Base-by-base conservation (phyloP, 2,888 invertebrate genomes). In the Urechis unicinctus region DNA sequence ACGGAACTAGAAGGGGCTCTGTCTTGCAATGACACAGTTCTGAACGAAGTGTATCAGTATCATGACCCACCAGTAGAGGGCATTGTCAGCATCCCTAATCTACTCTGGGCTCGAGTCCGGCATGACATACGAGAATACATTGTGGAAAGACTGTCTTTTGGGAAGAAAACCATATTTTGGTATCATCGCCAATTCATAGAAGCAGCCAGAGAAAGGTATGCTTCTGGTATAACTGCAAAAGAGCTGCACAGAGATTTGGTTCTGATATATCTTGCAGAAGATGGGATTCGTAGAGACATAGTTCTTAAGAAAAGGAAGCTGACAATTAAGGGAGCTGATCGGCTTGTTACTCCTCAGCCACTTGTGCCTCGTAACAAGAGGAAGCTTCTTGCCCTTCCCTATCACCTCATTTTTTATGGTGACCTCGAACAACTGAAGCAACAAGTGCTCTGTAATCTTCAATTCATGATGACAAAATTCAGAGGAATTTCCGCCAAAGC, bases 11-110 rank as follows among this genome's bases (percentile, higher is more conserved):
- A 74, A 48, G 75, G 74, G 66, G 72, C 65, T 4, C 60, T 75
- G 41, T 75, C 75, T 1, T 73, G 72, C 64, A 67, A 71, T 55
- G 57, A 61, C 31, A 49, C 42, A 13, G 61, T 70, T n/a, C 59
- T 75, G 51, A 63, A 69, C 61, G 70, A 71, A 31, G 66, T 74
- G 1, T 75, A 73, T 57, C 64, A 62, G 29, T 74, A 66, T 56
- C 74, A 75, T 58, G 69, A 72, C 50, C 75, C 75, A n/a, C 75
- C 75, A 4, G 69, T 72, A 3, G 63, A 65, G 4, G 73, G 73
- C 2, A 64, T 69, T 44, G 67, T 75, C 2, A 57, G 72, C 26
- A 62, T 74, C 26, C 75, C 75, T 9, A 67, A 70, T 2, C 63
- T 73, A 2, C 59, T 73, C 45, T 73, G 72, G 69, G 69, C 72